Conservation (phyloP, 1,140 invertebrate species). For the Megalopta genalis region DNA sequence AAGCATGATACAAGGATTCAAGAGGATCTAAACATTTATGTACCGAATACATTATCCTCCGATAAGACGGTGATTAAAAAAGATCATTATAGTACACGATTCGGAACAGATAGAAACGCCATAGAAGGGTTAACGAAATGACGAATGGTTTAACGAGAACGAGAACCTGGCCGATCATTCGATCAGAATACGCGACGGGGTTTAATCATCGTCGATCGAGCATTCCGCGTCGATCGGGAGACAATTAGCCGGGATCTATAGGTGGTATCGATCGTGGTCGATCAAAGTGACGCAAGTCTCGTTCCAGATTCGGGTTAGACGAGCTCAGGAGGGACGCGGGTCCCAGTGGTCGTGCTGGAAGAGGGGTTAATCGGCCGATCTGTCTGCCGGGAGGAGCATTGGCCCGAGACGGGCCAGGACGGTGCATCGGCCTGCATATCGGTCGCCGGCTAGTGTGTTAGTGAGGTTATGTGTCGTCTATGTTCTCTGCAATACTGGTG, state of each 20-base stretch:
- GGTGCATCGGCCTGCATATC: conserved; percentile 68
- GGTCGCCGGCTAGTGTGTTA: conserved; percentile 41
- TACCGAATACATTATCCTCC: too few species aligned
- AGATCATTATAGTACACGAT: too few species aligned
- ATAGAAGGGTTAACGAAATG: too few species aligned
- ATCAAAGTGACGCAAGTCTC: conserved; percentile 6
- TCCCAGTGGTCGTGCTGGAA: not conserved
- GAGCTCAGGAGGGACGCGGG: too few species aligned
- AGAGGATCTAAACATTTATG: too few species aligned
- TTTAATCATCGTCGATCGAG: not conserved
- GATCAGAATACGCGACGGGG: too few species aligned
- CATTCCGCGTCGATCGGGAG: not conserved
- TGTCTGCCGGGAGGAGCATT: conserved; percentile 53
- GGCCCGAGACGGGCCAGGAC: conserved; percentile 54
- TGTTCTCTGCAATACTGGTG: conserved; percentile 52
- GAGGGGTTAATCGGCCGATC: conserved; percentile 24
- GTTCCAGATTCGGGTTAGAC: not conserved
- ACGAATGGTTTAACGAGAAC: too few species aligned
- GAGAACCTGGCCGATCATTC: not conserved
- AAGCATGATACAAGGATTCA: too few species aligned
- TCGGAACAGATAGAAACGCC: too few species aligned
- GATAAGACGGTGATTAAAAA: too few species aligned
- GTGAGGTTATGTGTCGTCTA: conserved; percentile 56
- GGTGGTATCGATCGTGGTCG: too few species aligned
- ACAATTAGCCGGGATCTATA: not conserved